Evolutionary conservation across 2,888 invertebrate genomes (phyloP).

Genomic region (Ornithoptera alexandrae): DNA sequence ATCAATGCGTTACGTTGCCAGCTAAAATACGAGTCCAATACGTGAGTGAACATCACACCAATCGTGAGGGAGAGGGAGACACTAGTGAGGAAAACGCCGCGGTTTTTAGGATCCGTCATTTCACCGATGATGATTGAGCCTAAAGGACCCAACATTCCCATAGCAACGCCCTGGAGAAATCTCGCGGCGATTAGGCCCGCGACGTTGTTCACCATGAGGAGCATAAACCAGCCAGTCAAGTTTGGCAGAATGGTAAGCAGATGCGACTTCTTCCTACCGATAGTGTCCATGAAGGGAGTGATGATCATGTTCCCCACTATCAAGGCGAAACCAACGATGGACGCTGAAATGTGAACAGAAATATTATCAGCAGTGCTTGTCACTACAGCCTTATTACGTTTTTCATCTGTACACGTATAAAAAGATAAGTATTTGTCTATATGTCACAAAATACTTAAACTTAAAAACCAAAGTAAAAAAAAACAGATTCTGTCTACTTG

Average conservation of each 20-base stretch:
- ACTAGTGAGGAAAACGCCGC: slow-evolving; percentile 81
- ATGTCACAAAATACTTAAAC: too few relatives aligned
- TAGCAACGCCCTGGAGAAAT: slow-evolving; percentile 75
- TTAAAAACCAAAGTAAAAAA: too few relatives aligned
- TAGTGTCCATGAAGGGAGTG: slow-evolving; percentile 76
- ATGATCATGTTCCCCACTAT: slow-evolving; percentile 80
- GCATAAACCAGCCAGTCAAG: slow-evolving; percentile 79
- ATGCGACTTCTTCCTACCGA: slow-evolving; percentile 80
- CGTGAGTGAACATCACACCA: slow-evolving; percentile 82
- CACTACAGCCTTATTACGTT: too few relatives aligned
- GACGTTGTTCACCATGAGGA: slow-evolving; percentile 71
- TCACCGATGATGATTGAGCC: slow-evolving; percentile 81
- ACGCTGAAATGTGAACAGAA: slow-evolving; percentile 66
- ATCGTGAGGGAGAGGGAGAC: slow-evolving; percentile 81
- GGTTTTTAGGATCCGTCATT: slow-evolving; percentile 79
- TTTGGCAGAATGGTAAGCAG: slow-evolving; percentile 76
- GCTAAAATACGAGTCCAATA: slow-evolving; percentile 79
- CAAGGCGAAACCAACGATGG: slow-evolving; percentile 81
- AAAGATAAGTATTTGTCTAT: too few relatives aligned
- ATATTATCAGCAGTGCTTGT: too few relatives aligned
- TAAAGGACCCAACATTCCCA: slow-evolving; percentile 79
- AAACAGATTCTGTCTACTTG: too few relatives aligned
- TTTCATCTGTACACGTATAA: too few relatives aligned
- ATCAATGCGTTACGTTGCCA: slow-evolving; percentile 81
- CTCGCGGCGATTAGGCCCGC: slow-evolving; percentile 71